These are phyloP conservation scores for Amia ocellicauda DNA, from an alignment of 2,113 vertebrate genomes.

Conservation along the genomic window DNA sequence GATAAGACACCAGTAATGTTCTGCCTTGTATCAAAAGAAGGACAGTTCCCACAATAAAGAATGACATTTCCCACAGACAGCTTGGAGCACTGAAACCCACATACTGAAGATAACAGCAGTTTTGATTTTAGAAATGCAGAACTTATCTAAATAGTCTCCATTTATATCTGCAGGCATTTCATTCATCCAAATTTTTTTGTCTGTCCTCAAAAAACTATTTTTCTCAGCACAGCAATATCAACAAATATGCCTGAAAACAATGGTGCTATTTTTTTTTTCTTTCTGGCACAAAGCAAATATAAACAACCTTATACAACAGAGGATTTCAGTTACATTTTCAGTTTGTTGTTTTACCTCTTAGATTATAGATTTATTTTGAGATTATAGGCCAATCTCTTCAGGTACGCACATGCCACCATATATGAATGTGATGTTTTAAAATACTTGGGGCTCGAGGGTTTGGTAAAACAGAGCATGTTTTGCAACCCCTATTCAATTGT, in stretches of 20 bases:
- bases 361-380: no score
- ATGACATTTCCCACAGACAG: constrained; percentile 51
- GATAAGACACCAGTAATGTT: constrained; percentile 46
- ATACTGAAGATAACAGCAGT: constrained; percentile 24
- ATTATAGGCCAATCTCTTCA: no score
- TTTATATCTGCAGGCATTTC: neutral
- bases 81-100: constrained; percentile 22
- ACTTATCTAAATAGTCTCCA: constrained; percentile 34
- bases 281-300: no score
- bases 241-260: neutral
- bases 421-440: no score
- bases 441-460: no score
- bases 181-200: constrained; percentile 6
- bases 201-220: neutral
- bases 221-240: neutral
- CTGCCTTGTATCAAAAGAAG: constrained; percentile 37
- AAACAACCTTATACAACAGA: no score
- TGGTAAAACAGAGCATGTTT: no score
- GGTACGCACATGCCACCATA: no score
- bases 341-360: no score
- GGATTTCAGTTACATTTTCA: no score
- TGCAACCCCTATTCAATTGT: no score
- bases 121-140: constrained; percentile 35
- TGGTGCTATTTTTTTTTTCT: neutral
- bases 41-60: constrained; percentile 49